Evolutionary conservation across 2,113 vertebrate genomes (phyloP).

Genomic region (Macroglossus sobrinus): DNA sequence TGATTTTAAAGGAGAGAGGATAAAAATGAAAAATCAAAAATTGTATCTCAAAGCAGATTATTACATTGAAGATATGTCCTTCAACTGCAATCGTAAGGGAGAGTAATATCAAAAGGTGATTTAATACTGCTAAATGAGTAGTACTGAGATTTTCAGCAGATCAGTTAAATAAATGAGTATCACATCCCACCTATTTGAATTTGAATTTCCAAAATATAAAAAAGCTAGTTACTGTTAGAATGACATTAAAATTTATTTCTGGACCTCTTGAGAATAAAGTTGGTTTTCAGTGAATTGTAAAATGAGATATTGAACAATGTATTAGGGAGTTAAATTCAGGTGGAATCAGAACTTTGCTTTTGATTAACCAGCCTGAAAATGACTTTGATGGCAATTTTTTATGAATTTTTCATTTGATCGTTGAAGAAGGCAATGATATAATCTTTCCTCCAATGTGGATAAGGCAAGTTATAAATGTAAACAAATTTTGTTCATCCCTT

Average conservation of each 20-base stretch:
- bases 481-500: neutral
- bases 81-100: neutral
- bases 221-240: neutral
- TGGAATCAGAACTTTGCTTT: neutral
- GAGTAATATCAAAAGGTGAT: neutral
- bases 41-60: neutral
- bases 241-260: neutral
- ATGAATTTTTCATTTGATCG: neutral
- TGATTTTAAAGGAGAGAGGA: neutral
- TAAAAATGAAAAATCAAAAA: neutral
- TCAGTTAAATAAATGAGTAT: neutral
- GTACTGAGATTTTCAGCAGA: neutral
- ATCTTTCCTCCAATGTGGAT: neutral
- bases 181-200: neutral
- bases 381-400: neutral
- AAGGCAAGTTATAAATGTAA: neutral
- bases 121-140: neutral
- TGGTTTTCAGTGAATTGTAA: neutral
- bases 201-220: neutral
- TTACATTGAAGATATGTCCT: neutral
- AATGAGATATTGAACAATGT: neutral
- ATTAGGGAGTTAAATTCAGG: neutral
- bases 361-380: conserved; percentile 1
- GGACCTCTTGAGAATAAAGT: neutral
- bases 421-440: neutral